Conservation (phyloP, 2,797 vertebrate species). For the Sebastolobus altivelis region DNA sequence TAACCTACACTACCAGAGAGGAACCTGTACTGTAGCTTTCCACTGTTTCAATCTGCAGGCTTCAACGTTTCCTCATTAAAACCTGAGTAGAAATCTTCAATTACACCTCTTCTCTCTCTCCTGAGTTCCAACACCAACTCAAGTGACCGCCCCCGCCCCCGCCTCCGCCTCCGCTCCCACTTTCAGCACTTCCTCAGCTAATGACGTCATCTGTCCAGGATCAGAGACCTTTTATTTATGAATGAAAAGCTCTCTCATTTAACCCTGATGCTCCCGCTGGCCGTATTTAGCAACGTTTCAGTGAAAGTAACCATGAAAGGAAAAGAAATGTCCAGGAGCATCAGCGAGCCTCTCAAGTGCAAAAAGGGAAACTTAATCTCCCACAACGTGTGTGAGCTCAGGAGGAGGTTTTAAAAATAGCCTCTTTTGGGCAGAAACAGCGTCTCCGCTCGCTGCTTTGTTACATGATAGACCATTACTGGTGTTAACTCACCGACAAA, state of each 20-base stretch:
- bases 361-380: conserved; percentile 28
- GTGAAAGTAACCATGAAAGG: conserved; percentile 54
- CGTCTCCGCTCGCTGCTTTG: background rate
- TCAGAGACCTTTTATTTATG: conserved; percentile 20
- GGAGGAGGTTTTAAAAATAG: conserved; percentile 44
- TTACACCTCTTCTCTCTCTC: conserved; percentile 11
- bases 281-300: conserved; percentile 65
- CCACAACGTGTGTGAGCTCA: conserved; percentile 5
- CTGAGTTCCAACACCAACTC: conserved; percentile 23
- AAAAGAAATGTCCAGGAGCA: conserved; percentile 26
- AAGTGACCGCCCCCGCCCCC: conserved; percentile 11
- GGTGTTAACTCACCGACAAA: background rate
- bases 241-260: conserved; percentile 36
- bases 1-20: background rate
- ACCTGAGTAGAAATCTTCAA: conserved; percentile 50
- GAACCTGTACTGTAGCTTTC: conserved; percentile 19
- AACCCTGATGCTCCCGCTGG: conserved; percentile 7
- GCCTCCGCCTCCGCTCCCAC: conserved; percentile 15
- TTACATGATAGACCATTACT: background rate
- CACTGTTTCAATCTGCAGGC: conserved; percentile 23
- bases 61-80: conserved; percentile 68
- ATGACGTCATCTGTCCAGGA: conserved; percentile 27
- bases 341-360: conserved; percentile 33
- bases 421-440: conserved; percentile 22
- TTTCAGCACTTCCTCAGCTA: conserved; percentile 37